These are phyloP conservation scores for Bombus confusus DNA, from an alignment of 1,140 invertebrate genomes.

Conservation along the genomic window DNA sequence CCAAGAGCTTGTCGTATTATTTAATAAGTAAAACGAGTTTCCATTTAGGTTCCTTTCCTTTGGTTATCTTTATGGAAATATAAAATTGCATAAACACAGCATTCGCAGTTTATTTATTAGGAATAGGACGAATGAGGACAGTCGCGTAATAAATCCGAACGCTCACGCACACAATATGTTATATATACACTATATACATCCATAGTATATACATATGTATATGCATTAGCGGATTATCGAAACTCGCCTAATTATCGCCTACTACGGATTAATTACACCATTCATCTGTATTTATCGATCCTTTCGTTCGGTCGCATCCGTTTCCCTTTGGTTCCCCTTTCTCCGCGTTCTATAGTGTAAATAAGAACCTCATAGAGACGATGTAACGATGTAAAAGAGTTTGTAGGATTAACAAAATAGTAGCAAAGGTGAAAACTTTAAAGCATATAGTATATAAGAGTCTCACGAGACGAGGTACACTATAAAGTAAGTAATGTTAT, in stretches of 20 bases:
- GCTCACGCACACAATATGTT: constrained; percentile 45
- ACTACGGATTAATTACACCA: not conserved
- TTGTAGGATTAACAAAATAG: constrained; percentile 17
- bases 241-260: constrained; percentile 10
- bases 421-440: constrained; percentile 54
- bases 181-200: constrained; percentile 29
- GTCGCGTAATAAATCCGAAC: constrained; percentile 36
- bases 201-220: constrained; percentile 15
- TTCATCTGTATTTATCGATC: not conserved
- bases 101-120: not conserved
- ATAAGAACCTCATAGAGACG: constrained; percentile 39
- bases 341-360: constrained; percentile 22
- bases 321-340: constrained; percentile 33
- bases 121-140: constrained; percentile 18
- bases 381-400: constrained; percentile 53
- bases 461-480: constrained; percentile 54
- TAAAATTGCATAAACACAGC: not conserved
- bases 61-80: not conserved
- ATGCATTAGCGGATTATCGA: constrained; percentile 32
- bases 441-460: constrained; percentile 52
- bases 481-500: constrained; percentile 73
- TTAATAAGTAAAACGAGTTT: not conserved
- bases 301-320: not conserved
- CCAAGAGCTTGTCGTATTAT: not conserved
- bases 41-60: not conserved